Evolutionary conservation across 2,888 invertebrate genomes (phyloP).

Genomic region (Aporophyla lueneburgensis): DNA sequence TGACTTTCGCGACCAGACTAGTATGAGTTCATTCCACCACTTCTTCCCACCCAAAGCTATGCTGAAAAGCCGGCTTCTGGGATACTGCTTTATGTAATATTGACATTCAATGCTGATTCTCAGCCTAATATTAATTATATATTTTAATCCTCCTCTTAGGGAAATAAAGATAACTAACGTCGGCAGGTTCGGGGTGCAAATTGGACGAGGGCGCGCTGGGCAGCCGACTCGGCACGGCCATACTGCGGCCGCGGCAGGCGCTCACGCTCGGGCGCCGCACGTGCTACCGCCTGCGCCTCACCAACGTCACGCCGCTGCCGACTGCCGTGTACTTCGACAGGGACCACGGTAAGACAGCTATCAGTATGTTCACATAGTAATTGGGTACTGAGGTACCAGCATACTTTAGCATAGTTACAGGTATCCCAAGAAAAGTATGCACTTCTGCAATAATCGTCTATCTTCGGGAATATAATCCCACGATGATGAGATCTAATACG

Average conservation of each 20-base stretch:
- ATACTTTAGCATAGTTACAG: not conserved
- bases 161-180: not conserved
- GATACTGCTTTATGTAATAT: not conserved
- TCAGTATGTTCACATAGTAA: not conserved
- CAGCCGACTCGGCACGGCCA: constrained; percentile 66
- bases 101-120: not conserved
- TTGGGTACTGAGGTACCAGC: not conserved
- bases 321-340: constrained; percentile 78
- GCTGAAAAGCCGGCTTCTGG: not conserved
- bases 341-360: constrained; percentile 68
- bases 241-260: constrained; percentile 75
- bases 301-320: constrained; percentile 80
- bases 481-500: not conserved
- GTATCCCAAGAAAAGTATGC: not conserved
- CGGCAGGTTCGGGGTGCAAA: constrained; percentile 68
- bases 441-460: not conserved
- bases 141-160: not conserved
- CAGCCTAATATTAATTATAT: not conserved
- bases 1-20: not conserved
- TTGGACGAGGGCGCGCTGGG: constrained; percentile 64
- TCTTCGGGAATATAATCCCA: not conserved
- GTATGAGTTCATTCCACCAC: not conserved
- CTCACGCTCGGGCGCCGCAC: constrained; percentile 68
- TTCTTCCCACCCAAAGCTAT: not conserved
- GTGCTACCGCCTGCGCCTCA: constrained; percentile 75